phyloP scores from a whole-genome alignment of 35 echinoderm and acorn worm genomes.

The Acanthaster planci region DNA sequence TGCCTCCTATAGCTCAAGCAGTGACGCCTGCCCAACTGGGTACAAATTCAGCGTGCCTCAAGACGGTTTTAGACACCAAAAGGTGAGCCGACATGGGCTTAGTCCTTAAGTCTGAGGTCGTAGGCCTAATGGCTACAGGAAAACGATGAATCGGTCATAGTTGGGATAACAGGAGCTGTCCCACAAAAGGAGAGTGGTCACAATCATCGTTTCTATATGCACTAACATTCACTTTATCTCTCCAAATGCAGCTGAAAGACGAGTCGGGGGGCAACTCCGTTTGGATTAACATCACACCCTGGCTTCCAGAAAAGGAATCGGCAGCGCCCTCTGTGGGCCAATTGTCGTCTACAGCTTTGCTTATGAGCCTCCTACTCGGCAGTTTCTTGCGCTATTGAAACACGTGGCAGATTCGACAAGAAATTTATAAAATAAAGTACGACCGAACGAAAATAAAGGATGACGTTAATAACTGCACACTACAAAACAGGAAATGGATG shows the following conservation, averaged over 20 bases:
- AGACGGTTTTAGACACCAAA: constrained; percentile 70
- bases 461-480: too few species aligned
- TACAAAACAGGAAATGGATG: too few species aligned
- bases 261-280: constrained; percentile 26
- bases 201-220: neutral
- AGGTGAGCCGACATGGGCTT: constrained; percentile 29
- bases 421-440: too few species aligned
- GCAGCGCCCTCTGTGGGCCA: neutral
- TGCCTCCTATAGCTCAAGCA: constrained; percentile 20
- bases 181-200: neutral
- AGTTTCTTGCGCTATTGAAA: neutral
- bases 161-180: neutral
- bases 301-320: neutral
- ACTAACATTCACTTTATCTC: neutral
- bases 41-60: constrained; percentile 69
- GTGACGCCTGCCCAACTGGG: constrained; percentile 48
- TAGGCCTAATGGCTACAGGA: neutral
- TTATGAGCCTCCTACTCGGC: neutral
- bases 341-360: neutral
- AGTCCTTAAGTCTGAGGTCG: too few species aligned
- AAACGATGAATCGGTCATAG: neutral
- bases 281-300: constrained; percentile 57
- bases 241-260: constrained; percentile 34
- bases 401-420: too few species aligned
- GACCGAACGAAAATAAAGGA: too few species aligned